These are phyloP conservation scores for Drosophila busckii DNA, from an alignment of 1,140 invertebrate genomes.

Conservation along the genomic window DNA sequence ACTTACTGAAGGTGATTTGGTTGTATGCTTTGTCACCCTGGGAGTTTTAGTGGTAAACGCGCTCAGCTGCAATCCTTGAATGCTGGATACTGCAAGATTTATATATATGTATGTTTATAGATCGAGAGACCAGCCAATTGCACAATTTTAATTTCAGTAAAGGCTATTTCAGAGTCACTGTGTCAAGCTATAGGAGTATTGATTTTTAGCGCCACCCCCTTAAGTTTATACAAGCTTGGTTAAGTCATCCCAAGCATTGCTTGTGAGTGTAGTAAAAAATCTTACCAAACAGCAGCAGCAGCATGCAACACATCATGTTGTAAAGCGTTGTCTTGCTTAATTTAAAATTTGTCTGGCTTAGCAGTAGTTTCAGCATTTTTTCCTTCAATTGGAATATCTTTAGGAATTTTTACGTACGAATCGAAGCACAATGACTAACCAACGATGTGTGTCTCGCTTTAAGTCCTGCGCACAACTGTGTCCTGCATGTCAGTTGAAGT, in stretches of 20 bases:
- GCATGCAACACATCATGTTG: conserved; percentile 9
- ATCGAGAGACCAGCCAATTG: too few relatives aligned
- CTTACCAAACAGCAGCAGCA: conserved; percentile 33
- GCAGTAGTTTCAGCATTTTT: conserved; percentile 24
- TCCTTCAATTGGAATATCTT: conserved; percentile 6
- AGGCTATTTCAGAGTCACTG: conserved; percentile 43
- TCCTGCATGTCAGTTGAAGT: conserved; percentile 11
- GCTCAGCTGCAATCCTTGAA: conserved; percentile 79
- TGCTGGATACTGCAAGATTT: conserved; percentile 26
- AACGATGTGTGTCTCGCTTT: conserved; percentile 50
- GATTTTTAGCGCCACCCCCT: conserved; percentile 40
- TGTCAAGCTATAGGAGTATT: conserved; percentile 54
- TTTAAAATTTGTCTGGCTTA: conserved; percentile 9
- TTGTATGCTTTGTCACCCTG: conserved; percentile 81
- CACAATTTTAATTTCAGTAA: conserved; percentile 16
- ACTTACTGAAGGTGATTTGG: conserved; percentile 80
- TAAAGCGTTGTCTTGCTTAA: conserved; percentile 4
- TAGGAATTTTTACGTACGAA: conserved; percentile 21
- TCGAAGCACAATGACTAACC: conserved; percentile 16
- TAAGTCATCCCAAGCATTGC: neutral
- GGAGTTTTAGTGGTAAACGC: conserved; percentile 81
- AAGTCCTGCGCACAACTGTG: conserved; percentile 62
- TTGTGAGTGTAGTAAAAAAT: neutral
- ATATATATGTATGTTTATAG: neutral
- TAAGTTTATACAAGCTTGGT: neutral